Conservation (phyloP, 2,888 invertebrate genomes). For the Caenorhabditis drosophilae region DNA sequence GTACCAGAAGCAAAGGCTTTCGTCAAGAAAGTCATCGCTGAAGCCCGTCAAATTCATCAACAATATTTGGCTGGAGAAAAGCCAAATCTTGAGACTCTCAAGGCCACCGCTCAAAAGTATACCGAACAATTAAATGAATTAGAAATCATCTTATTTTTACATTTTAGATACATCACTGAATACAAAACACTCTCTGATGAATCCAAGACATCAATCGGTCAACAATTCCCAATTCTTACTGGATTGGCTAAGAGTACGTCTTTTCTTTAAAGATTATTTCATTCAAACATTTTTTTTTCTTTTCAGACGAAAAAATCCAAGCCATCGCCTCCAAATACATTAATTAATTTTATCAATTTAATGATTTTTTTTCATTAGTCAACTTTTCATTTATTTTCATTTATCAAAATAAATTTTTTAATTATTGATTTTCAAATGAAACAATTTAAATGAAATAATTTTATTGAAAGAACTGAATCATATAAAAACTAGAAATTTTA, state of each 20-base stretch:
- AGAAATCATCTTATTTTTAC: conserved; percentile 1
- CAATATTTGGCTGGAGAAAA: conserved; percentile 58
- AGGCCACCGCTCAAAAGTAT: conserved; percentile 38
- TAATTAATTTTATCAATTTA: too few species aligned
- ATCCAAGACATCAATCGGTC: conserved; percentile 58
- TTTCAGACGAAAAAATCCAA: too few species aligned
- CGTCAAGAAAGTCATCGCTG: conserved; percentile 58
- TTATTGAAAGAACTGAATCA: neutral
- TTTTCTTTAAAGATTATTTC: neutral
- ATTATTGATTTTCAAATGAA: neutral
- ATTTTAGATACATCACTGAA: conserved; percentile 39
- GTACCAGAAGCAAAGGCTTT: conserved; percentile 61
- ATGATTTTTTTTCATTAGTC: too few species aligned
- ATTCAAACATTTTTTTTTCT: neutral
- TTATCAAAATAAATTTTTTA: neutral
- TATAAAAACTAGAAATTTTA: neutral
- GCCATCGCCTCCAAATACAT: too few species aligned
- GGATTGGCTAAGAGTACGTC: conserved; percentile 54
- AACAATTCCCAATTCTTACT: conserved; percentile 64
- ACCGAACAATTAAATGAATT: neutral
- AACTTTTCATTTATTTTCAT: too few species aligned
- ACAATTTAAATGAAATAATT: neutral
- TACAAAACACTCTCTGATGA: conserved; percentile 58
- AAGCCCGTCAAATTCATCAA: conserved; percentile 57
- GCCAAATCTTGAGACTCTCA: conserved; percentile 57